A percentile compares a stretch with the other conserved stretches of the same genome.
Conservation (phyloP, 2,888 invertebrate species). For the Macaria notata region DNA sequence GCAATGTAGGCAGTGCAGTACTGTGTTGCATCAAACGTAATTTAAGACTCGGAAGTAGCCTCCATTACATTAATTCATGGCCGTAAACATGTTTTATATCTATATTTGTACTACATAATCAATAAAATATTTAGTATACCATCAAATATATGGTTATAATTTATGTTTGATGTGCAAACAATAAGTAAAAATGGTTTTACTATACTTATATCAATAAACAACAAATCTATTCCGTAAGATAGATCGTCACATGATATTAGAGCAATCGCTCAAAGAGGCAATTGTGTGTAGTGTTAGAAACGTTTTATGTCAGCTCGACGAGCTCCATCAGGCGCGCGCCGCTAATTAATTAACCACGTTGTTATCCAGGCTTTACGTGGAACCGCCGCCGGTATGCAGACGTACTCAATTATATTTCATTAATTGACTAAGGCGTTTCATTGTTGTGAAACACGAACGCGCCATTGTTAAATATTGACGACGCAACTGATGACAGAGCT, state of each 20-base stretch:
- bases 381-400: slow-evolving; percentile 36
- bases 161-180: too few species aligned
- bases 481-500: slow-evolving; percentile 22
- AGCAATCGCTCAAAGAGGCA: slow-evolving; percentile 36
- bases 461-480: slow-evolving; percentile 22
- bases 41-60: slow-evolving; percentile 50
- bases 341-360: slow-evolving; percentile 53
- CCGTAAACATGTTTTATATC: slow-evolving; percentile 1
- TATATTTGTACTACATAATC: too few species aligned
- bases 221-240: too few species aligned
- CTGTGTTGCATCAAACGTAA: slow-evolving; percentile 44
- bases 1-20: slow-evolving; percentile 15
- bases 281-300: slow-evolving; percentile 43
- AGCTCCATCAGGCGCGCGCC: slow-evolving; percentile 30
- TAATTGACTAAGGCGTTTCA: slow-evolving; percentile 38
- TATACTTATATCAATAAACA: too few species aligned
- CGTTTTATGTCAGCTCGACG: slow-evolving; percentile 44
- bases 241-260: background rate
- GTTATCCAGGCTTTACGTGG: slow-evolving; percentile 33
- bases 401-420: slow-evolving; percentile 40
- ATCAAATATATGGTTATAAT: too few species aligned
- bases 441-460: slow-evolving; percentile 38
- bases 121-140: too few species aligned
- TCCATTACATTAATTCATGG: slow-evolving; percentile 45
- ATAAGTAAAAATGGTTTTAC: too few species aligned